Conservation (phyloP, 2,797 vertebrate genomes). For the Phoebastria nigripes region DNA sequence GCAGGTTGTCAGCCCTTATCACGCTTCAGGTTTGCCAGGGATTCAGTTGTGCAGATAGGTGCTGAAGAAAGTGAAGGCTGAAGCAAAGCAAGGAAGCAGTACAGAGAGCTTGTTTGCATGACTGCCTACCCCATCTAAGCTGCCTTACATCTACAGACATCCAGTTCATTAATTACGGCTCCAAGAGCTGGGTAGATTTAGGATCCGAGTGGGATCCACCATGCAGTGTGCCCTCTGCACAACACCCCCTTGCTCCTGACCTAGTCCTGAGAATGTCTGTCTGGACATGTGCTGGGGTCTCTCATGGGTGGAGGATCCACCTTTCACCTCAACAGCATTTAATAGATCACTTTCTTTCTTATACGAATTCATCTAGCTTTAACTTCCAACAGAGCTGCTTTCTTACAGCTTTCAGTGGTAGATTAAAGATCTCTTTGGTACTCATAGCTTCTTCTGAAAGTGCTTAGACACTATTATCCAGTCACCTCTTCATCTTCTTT, state of each 20-base stretch:
- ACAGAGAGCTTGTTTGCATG: neutral
- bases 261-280: neutral
- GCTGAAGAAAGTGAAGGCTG: neutral
- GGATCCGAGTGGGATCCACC: neutral
- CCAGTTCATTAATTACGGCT: neutral
- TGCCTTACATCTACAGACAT: neutral
- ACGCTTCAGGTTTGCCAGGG: neutral
- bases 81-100: neutral
- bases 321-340: neutral
- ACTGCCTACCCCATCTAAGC: neutral
- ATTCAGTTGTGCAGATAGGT: neutral
- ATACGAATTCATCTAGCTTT: neutral
- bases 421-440: constrained; percentile 7
- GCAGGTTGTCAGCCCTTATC: neutral
- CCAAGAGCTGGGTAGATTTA: neutral
- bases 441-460: neutral
- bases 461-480: neutral
- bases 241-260: neutral
- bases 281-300: neutral
- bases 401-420: neutral
- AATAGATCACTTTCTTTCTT: neutral
- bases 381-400: neutral
- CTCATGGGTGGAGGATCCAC: neutral
- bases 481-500: neutral
- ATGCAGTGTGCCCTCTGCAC: neutral